phyloP scores from a whole-genome alignment of 1,140 invertebrate genomes.

The Antheraea pernyi region DNA sequence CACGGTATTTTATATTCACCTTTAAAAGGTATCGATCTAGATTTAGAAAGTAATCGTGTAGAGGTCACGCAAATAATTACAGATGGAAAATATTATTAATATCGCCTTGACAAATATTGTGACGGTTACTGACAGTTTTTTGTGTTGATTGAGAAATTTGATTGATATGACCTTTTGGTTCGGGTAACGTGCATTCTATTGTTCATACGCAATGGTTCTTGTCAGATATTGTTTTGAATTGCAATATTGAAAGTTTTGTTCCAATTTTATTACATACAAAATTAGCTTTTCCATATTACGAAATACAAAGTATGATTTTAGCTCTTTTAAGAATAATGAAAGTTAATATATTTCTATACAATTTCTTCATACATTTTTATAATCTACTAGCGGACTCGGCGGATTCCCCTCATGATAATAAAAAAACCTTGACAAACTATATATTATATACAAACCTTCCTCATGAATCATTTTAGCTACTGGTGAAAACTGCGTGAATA shows the following conservation, averaged over 20 bases:
- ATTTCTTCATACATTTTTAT: too few species aligned
- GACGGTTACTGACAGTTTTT: slow-evolving; percentile 10
- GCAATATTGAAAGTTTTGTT: neutral
- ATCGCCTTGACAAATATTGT: slow-evolving; percentile 26
- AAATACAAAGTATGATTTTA: too few species aligned
- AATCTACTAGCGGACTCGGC: too few species aligned
- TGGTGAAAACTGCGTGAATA: too few species aligned
- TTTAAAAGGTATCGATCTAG: slow-evolving; percentile 12
- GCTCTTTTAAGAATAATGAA: too few species aligned
- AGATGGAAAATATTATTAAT: slow-evolving; percentile 28
- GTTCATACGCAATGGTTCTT: neutral
- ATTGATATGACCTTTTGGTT: slow-evolving; percentile 1
- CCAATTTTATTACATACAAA: neutral
- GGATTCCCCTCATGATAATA: too few species aligned
- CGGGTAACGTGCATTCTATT: neutral
- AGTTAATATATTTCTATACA: too few species aligned
- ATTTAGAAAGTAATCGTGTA: slow-evolving; percentile 19
- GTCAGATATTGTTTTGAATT: neutral
- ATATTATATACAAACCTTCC: too few species aligned
- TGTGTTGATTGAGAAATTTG: slow-evolving; percentile 1
- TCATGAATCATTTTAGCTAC: too few species aligned
- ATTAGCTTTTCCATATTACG: too few species aligned
- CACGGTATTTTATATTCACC: slow-evolving; percentile 15
- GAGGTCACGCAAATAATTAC: slow-evolving; percentile 25
- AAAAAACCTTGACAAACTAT: too few species aligned